Evolutionary conservation across 1,140 invertebrate genomes (phyloP).

Genomic region (Drosophila mojavensis): DNA sequence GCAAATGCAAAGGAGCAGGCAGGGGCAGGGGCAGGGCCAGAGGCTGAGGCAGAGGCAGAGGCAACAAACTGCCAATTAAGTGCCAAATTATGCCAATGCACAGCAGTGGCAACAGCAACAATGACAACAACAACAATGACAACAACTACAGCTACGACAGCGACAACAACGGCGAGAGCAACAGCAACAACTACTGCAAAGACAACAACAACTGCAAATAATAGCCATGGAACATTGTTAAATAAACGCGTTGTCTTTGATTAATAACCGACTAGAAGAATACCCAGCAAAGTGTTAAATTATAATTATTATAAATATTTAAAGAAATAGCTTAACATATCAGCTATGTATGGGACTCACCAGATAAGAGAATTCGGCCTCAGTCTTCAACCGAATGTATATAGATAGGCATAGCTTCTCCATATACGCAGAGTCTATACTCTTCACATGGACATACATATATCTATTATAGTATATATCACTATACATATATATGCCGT

Average conservation of each 20-base stretch:
- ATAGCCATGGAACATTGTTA: constrained; percentile 1
- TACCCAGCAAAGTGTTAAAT: constrained; percentile 9
- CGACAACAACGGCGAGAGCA: constrained; percentile 25
- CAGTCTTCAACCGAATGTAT: no score
- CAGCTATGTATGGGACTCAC: no score
- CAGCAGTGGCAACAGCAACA: constrained; percentile 21
- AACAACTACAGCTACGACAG: constrained; percentile 21
- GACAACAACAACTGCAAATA: not conserved
- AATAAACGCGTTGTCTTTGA: not conserved
- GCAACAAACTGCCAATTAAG: constrained; percentile 69
- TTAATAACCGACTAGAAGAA: not conserved
- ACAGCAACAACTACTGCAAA: not conserved
- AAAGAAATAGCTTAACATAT: no score
- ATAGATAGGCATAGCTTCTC: no score
- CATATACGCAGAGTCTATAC: no score
- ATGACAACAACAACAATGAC: constrained; percentile 23
- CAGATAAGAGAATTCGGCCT: no score
- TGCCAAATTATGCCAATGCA: constrained; percentile 72
- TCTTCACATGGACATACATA: no score
- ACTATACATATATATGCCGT: no score
- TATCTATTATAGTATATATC: no score
- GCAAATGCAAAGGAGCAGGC: constrained; percentile 24
- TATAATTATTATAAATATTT: no score
- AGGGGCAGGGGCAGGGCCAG: no score
- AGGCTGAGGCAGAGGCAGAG: no score